Evolutionary conservation across 2,888 invertebrate species (phyloP).

Genomic region (Macaria notata): DNA sequence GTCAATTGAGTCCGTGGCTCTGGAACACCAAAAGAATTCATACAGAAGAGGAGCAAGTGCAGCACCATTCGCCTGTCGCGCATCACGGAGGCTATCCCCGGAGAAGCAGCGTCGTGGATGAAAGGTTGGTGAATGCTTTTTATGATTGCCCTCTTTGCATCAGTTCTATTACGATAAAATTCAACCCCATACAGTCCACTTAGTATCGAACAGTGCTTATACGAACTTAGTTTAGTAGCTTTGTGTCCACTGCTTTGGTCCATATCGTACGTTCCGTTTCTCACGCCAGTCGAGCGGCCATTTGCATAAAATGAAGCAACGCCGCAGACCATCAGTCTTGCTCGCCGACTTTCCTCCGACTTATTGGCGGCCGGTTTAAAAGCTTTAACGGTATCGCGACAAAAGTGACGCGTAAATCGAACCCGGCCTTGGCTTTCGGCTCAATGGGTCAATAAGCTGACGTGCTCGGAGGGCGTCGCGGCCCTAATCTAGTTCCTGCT

Average conservation of each 20-base stretch:
- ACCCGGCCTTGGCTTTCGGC: slow-evolving; percentile 57
- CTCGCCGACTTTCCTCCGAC: slow-evolving; percentile 64
- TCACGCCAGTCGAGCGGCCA: slow-evolving; percentile 43
- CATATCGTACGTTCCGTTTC: slow-evolving; percentile 41
- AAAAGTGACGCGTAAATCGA: slow-evolving; percentile 76
- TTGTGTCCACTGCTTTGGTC: not conserved
- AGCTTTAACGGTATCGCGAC: slow-evolving; percentile 70
- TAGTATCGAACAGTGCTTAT: too few relatives aligned
- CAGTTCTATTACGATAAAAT: too few relatives aligned
- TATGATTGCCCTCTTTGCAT: too few relatives aligned
- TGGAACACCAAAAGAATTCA: too few relatives aligned
- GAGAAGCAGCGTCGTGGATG: too few relatives aligned
- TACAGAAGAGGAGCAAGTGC: too few relatives aligned
- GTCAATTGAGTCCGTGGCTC: too few relatives aligned
- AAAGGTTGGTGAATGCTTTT: too few relatives aligned
- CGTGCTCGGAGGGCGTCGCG: slow-evolving; percentile 44
- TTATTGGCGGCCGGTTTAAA: slow-evolving; percentile 62
- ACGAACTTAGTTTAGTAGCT: too few relatives aligned
- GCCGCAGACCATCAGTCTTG: slow-evolving; percentile 58
- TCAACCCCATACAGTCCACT: too few relatives aligned
- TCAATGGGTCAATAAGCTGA: slow-evolving; percentile 42
- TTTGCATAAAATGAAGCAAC: slow-evolving; percentile 66
- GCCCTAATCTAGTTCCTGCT: slow-evolving; percentile 28
- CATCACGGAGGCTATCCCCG: too few relatives aligned
- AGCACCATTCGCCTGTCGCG: too few relatives aligned